Base-by-base conservation (phyloP, 2,797 vertebrate genomes). In the Aphelocoma californica region DNA sequence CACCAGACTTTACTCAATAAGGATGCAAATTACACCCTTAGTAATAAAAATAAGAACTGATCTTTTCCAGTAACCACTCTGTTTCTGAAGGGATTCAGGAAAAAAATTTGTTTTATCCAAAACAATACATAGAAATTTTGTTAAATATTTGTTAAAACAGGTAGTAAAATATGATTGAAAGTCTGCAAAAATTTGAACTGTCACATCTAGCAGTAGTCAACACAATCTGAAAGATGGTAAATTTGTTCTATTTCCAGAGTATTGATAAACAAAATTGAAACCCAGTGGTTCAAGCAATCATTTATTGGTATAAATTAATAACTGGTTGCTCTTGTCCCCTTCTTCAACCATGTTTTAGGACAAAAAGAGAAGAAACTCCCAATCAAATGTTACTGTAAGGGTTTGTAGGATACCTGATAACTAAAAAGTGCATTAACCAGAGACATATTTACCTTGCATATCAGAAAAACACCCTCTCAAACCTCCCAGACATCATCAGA, bases 221-320 rank as follows among this genome's bases (percentile, higher is more conserved):
- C 7, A n/a, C 6, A 66, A 67, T 29, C 14, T 62, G 28, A 78
- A 89, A 73, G 40, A 25, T 5, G 5, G 6, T 16, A 34, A 42
- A 18, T 65, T n/a, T 60, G 0, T 32, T 61, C 32, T 34, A 18
- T 66, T 88, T 60, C 31, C 16, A 34, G 9, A 61, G 5, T 38
- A 75, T 6, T 31, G 21, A 26, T 48, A 48, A 45, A 12, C 1
- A 40, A 70, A 42, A 67, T 14, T 21, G 9, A 74, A 92, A 24
- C 10, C 17, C 0, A 36, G 2, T 28, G 7, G 7, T 66, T 88
- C 10, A 42, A 79, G 44, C 1, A 14, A 45, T 24, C 1, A n/a
- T 48, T 72, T 60, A 18, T 45, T 20, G 70, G 7, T 50, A 60
- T 21, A 57, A 28, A 66, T 53, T 69, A 65, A 10, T 20, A 51